These are phyloP conservation scores for Imbricaverruca yamaguchii DNA, from an alignment of 2,888 invertebrate genomes.

Conservation along the genomic window DNA sequence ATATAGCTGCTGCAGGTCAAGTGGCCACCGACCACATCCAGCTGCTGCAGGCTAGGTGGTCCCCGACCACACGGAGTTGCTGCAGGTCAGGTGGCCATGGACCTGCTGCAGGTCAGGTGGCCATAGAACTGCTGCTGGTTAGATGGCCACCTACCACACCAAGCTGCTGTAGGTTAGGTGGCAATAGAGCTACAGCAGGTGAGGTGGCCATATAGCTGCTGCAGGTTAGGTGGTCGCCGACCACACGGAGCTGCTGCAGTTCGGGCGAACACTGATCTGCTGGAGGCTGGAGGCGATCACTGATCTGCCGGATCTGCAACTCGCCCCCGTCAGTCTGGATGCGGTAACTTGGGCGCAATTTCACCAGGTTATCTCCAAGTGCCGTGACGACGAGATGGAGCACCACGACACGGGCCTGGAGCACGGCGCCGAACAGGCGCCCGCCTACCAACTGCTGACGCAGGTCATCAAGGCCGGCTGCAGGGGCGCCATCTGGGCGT, in stretches of 20 bases:
- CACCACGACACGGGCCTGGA: conserved; percentile 92
- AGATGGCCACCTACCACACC: conserved; percentile 48
- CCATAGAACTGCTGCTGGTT: conserved; percentile 50
- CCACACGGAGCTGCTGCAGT: no score
- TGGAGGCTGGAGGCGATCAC: no score
- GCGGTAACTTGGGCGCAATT: no score
- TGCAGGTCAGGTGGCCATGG: conserved; percentile 61
- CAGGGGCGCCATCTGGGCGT: conserved; percentile 84
- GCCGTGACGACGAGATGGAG: conserved; percentile 95
- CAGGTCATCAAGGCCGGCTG: conserved; percentile 85
- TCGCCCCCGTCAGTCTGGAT: no score
- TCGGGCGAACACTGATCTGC: no score
- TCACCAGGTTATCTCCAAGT: conserved; percentile 67
- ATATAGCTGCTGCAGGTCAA: no score
- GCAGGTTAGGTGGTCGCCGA: no score
- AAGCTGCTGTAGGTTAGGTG: conserved; percentile 55
- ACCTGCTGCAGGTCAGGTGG: conserved; percentile 50
- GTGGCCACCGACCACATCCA: conserved; percentile 98
- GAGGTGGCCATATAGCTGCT: no score
- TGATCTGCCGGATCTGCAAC: no score
- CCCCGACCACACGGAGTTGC: conserved; percentile 61
- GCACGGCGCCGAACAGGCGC: conserved; percentile 90
- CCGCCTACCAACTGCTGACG: conserved; percentile 76
- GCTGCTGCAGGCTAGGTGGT: conserved; percentile 59
- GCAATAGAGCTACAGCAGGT: conserved; percentile 75